Conservation (phyloP, 2,113 vertebrate genomes). For the Rhynchomys soricoides region DNA sequence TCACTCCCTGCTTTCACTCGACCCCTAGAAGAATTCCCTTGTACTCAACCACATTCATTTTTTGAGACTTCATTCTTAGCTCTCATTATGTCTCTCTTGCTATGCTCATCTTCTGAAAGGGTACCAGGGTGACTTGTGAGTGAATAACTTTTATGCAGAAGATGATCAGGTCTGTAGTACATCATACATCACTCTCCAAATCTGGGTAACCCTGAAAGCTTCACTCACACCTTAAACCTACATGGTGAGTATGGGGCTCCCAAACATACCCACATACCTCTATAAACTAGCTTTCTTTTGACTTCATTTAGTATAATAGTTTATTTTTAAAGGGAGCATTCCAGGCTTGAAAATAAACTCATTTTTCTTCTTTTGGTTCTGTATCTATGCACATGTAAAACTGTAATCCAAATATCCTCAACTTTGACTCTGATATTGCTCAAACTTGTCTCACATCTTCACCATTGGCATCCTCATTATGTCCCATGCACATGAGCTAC, state of each 20-base stretch:
- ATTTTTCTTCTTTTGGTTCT: neutral
- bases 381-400: neutral
- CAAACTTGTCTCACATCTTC: neutral
- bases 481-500: neutral
- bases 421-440: neutral
- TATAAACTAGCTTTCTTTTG: neutral
- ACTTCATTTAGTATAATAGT: neutral
- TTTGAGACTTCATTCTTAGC: neutral
- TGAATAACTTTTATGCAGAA: neutral
- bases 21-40: neutral
- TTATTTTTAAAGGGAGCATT: neutral
- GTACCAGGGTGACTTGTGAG: neutral
- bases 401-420: neutral
- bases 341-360: neutral
- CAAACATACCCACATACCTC: neutral
- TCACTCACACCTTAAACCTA: neutral
- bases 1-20: neutral
- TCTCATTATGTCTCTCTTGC: neutral
- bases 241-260: neutral
- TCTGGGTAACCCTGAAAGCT: neutral
- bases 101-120: neutral
- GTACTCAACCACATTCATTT: neutral
- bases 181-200: neutral
- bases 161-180: neutral
- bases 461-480: neutral